Base-by-base conservation (phyloP, 1,140 invertebrate genomes). In the Lucilia cuprina region DNA sequence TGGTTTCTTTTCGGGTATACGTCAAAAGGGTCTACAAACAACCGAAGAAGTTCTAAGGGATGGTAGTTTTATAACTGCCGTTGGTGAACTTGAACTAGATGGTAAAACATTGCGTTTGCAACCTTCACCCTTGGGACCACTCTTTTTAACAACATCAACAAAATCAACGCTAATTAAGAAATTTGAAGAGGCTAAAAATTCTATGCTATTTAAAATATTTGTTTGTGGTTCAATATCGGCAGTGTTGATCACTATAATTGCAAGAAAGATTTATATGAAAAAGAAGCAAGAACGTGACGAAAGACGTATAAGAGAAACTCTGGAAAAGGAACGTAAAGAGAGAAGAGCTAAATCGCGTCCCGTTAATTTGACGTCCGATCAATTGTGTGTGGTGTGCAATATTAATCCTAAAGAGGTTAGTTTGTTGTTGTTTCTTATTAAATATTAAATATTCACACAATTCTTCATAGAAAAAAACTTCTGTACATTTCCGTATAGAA, bases 21-120 rank as follows among this genome's bases (percentile, higher is more conserved):
- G 94, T 7, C 95, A 96, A 89, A 92, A 94, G 86, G 96, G 96
- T 0, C 89, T 96, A 21, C 95, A 96, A 89, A 95, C 94, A 0
- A 96, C 95, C 19, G 96, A 96, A 90, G 94, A 96, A 91, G 94
- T 96, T 92, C 91, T 96, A 3, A 92, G 95, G 9, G 94, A 95
- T 88, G 95, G 95, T 55, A 94, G 94, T 70, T 93, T 95, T 82
- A 93, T 96, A 5, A 96, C 95, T 5, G 95, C 94, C 41, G 94
- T 96, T 83, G 96, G 96, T 30, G 95, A 96, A 92, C 88, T 96
- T 78, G 90, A 92, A 83, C 91, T 93, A 25, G 92, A 94, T 85
- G 91, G 91, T 2, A 92, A 93, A 49, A 89, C 91, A 0, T 87
- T 96, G 80, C 93, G 93, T 87, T 92, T 96, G 87, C 94, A 95